phyloP scores from a whole-genome alignment of 2,113 vertebrate genomes.

The Prunella fulvescens region DNA sequence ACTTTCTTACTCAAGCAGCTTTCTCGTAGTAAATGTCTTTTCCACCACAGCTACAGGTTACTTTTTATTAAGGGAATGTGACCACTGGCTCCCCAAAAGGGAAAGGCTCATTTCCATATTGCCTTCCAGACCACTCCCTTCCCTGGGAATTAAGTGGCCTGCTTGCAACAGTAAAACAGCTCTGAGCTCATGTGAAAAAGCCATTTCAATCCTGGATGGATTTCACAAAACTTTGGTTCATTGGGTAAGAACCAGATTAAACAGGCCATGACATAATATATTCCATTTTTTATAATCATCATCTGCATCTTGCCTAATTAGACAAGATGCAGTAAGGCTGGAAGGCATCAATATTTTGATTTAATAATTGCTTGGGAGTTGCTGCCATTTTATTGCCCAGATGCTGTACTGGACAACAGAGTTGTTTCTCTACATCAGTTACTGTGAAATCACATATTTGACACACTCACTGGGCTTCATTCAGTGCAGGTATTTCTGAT shows the following conservation, averaged over 20 bases:
- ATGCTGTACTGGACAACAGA: neutral
- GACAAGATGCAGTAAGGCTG: neutral
- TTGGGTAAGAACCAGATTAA: conserved; percentile 24
- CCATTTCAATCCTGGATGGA: conserved; percentile 8
- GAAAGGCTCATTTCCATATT: conserved; percentile 31
- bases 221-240: conserved; percentile 18
- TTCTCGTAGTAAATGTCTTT: conserved; percentile 10
- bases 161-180: conserved; percentile 16
- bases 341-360: neutral
- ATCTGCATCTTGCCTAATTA: neutral
- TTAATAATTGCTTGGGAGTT: neutral
- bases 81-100: neutral
- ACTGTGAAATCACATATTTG: neutral
- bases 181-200: conserved; percentile 50
- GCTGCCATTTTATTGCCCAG: neutral
- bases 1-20: neutral
- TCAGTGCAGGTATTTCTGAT: neutral
- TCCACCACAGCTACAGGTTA: conserved; percentile 17
- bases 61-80: conserved; percentile 23
- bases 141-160: neutral
- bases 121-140: conserved; percentile 40
- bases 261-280: neutral
- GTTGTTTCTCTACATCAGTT: neutral
- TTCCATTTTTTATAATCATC: neutral
- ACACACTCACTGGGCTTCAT: neutral